Evolutionary conservation across 1,140 invertebrate species (phyloP).

Genomic region (Galleria mellonella): DNA sequence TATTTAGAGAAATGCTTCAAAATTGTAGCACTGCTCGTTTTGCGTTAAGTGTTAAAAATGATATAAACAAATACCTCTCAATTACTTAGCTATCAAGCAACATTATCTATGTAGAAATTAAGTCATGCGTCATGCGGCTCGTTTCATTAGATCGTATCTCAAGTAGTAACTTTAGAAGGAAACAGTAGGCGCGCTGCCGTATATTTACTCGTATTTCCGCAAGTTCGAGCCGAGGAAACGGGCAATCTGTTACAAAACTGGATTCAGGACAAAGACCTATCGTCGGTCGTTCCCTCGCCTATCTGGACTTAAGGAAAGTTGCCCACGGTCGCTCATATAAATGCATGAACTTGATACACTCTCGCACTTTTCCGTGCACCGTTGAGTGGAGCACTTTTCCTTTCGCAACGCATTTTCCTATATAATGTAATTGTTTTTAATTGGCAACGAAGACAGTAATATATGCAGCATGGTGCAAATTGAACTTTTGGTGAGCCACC

Average conservation of each 20-base stretch:
- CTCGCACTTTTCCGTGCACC: conserved; percentile 56
- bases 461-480: conserved; percentile 43
- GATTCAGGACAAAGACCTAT: conserved; percentile 68
- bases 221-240: conserved; percentile 28
- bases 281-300: conserved; percentile 54
- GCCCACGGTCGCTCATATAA: conserved; percentile 53
- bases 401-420: conserved; percentile 32
- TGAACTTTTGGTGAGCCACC: conserved; percentile 46
- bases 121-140: no score
- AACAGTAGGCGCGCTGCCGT: not conserved
- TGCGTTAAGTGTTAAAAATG: no score
- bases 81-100: no score
- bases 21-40: no score
- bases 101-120: no score
- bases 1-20: no score
- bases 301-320: conserved; percentile 63
- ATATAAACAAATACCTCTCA: no score
- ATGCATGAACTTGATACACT: conserved; percentile 65
- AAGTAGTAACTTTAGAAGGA: not conserved
- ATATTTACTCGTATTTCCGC: conserved; percentile 1
- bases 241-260: conserved; percentile 40
- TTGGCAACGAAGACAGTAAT: conserved; percentile 1
- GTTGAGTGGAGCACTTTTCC: conserved; percentile 52
- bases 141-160: no score
- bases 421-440: conserved; percentile 55